Evolutionary conservation across 2,113 vertebrate species (phyloP).

Genomic region (Labrus mixtus): DNA sequence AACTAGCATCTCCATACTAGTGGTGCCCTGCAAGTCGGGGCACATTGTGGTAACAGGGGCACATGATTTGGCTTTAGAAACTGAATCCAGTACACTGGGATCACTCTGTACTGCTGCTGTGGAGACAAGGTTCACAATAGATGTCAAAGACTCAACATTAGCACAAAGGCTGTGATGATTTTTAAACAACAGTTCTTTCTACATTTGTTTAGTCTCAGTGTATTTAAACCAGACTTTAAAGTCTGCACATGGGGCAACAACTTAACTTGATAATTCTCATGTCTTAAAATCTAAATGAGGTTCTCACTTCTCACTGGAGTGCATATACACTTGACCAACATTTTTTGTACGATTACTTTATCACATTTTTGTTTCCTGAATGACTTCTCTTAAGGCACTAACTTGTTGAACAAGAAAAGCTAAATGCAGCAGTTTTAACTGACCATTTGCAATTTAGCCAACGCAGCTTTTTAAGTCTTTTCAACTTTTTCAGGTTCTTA

Average conservation of each 20-base stretch:
- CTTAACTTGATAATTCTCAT: neutral
- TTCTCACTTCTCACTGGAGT: too few species aligned
- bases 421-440: too few species aligned
- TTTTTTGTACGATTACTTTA: too few species aligned
- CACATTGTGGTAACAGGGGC: constrained; percentile 80
- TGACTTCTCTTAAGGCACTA: too few species aligned
- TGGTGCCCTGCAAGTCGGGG: constrained; percentile 84
- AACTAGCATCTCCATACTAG: constrained; percentile 91
- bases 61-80: constrained; percentile 85
- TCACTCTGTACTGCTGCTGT: constrained; percentile 88
- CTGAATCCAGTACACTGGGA: constrained; percentile 80
- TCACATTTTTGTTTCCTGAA: too few species aligned
- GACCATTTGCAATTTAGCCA: too few species aligned
- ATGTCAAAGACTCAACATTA: neutral
- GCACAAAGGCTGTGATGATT: neutral
- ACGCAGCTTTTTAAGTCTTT: too few species aligned
- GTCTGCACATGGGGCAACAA: neutral
- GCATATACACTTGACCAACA: too few species aligned
- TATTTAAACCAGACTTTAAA: neutral
- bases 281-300: too few species aligned
- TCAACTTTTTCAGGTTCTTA: too few species aligned
- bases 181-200: neutral
- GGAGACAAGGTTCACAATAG: constrained; percentile 48
- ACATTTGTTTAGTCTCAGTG: neutral
- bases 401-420: too few species aligned